Conservation (phyloP, 2,113 vertebrate species). For the Solea solea region DNA sequence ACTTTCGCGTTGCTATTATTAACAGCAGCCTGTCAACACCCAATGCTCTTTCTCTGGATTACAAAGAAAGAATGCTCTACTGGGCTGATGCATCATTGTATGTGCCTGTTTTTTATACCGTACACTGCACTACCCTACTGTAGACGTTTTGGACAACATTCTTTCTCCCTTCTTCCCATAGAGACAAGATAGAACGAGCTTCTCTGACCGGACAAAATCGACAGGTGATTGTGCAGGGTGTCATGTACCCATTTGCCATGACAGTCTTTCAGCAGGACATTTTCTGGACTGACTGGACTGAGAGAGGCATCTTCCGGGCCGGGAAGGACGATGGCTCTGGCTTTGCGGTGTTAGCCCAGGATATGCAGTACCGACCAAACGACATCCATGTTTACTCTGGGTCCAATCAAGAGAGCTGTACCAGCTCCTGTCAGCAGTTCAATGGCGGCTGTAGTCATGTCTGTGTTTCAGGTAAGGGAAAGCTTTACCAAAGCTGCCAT, state of each 20-base stretch:
- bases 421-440: conserved; percentile 89
- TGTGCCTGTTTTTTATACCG: conserved; percentile 21
- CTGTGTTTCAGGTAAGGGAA: conserved; percentile 87
- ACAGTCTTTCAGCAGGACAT: conserved; percentile 90
- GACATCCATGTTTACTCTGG: conserved; percentile 85
- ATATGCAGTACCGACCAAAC: conserved; percentile 83
- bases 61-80: conserved; percentile 79
- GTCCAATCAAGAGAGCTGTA: conserved; percentile 86
- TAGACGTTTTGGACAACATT: neutral
- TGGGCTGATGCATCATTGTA: conserved; percentile 78
- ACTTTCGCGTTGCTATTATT: conserved; percentile 72
- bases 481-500: too few relatives aligned
- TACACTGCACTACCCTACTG: neutral
- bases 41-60: conserved; percentile 77
- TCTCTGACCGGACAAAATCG: conserved; percentile 85
- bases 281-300: conserved; percentile 92
- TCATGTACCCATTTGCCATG: conserved; percentile 86
- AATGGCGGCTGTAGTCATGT: conserved; percentile 96
- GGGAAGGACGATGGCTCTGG: conserved; percentile 91
- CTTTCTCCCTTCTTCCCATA: conserved; percentile 53
- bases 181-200: conserved; percentile 90
- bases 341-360: conserved; percentile 80
- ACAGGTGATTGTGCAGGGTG: conserved; percentile 84
- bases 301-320: conserved; percentile 85
- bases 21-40: conserved; percentile 68